phyloP scores from a whole-genome alignment of 1,140 invertebrate genomes.

The Thaumetopoea pityocampa region DNA sequence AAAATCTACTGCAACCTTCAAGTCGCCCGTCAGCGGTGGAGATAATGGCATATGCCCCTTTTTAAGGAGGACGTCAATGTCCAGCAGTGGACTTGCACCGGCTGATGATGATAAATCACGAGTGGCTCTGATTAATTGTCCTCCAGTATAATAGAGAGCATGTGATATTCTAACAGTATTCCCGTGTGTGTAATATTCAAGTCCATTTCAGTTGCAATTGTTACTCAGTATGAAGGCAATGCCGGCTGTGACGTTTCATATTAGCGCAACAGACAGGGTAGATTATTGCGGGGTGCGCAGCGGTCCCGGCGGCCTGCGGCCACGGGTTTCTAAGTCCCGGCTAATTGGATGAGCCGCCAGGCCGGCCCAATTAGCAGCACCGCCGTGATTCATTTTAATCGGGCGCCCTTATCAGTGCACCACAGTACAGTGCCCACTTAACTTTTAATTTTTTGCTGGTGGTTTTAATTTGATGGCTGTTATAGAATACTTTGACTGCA shows the following conservation, averaged over 20 bases:
- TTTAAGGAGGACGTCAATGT: too few relatives aligned
- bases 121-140: too few relatives aligned
- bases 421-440: constrained; percentile 18
- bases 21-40: too few relatives aligned
- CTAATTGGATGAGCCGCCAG: constrained; percentile 68
- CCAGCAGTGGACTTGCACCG: too few relatives aligned
- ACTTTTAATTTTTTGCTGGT: constrained; percentile 22
- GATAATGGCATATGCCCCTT: too few relatives aligned
- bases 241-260: constrained; percentile 21
- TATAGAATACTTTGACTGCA: not conserved
- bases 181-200: constrained; percentile 1
- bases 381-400: constrained; percentile 72
- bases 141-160: not conserved
- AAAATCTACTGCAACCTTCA: too few relatives aligned
- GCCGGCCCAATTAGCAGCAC: constrained; percentile 61
- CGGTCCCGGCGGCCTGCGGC: constrained; percentile 35
- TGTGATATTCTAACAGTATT: not conserved
- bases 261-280: constrained; percentile 29
- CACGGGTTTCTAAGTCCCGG: constrained; percentile 65
- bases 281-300: constrained; percentile 40
- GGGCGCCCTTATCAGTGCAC: constrained; percentile 50
- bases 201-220: constrained; percentile 12
- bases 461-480: not conserved
- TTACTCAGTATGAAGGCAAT: constrained; percentile 10
- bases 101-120: too few relatives aligned